Base-by-base conservation (phyloP, 2,888 invertebrate genomes). In the Pyrgus malvae region DNA sequence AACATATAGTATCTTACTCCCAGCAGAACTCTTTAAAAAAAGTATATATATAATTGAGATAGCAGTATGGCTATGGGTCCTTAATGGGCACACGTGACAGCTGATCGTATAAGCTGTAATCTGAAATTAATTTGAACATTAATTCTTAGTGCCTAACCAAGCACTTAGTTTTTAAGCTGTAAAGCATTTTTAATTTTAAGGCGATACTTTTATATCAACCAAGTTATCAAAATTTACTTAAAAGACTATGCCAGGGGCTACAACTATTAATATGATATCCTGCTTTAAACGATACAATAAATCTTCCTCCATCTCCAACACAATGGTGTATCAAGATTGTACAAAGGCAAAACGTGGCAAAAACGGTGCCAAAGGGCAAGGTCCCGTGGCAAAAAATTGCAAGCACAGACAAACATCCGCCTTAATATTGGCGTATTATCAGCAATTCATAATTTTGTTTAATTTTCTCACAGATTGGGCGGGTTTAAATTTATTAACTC, bases 401-500 rank as follows among this genome's bases (percentile, higher is more conserved):
- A 68, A 45, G 27, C n/a, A 12, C 17, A 62, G 53, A 66, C 68
- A 68, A 81, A 83, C 80, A 83, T 81, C 83, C 83, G 76, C 58
- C 56, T 48, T 41, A 66, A 64, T 63, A 53, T 62, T 46, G 54
- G 60, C 38, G 61, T 64, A 63, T 64, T 75, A 69, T 69, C 70
- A 77, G 75, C 78, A 76, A 78, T 78, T 82, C 80, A 85, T 85
- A 86, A 68, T 76, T 76, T 78, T 86, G 83, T 86, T 86, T 86
- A 78, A 73, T 74, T 72, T 86, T 86, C 87, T 85, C 86, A 86
- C 84, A 86, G 80, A 65, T 55, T 56, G 58, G 58, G 33, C 44
- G 57, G 62, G 60, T 68, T 60, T 65, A 63, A 63, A 66, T 66
- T 65, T 68, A 64, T 63, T 65, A 58, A 62, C 60, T 62, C 50